Evolutionary conservation across 1,140 invertebrate genomes (phyloP), one percentile per base, ranked within the genome.

Genomic region (Harpegnathos saltator): DNA sequence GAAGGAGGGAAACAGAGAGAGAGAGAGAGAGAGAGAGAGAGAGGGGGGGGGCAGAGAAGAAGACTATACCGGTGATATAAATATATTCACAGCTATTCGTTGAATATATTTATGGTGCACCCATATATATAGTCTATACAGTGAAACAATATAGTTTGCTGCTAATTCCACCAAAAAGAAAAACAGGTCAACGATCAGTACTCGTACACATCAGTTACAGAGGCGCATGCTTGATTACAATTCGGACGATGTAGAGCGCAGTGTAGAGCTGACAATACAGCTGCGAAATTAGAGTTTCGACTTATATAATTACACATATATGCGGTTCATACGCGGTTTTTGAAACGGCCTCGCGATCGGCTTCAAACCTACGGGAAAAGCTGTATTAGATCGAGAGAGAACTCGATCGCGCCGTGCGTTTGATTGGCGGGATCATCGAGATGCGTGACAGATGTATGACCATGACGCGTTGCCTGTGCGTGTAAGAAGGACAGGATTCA

Each of bases 141-240:
- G 29, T 26, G 50, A 29, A 62, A 56, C 9, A 0, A 44, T 17
- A 58, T 68, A 80, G 29, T 19, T 38, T 59, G 52, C 38, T 80
- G 52, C 38, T 44, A 44, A 65, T 65, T 65, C 59, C 14, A 22
- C 22, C 69, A 56, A 80, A 26, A 80, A 26, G n/a, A 11, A 78
- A 48, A n/a, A 69, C 44, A 48, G 9, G 14, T 26, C 7, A 38
- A 71, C 65, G 19, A 80, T 58, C 11, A 52, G 69, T 69, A 75
- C 19, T 56, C 4, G 38, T 68, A 80, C 26, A 54, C 61, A 44
- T 84, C 19, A 80, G 24, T 72, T 81, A 80, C 74, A 84, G 44
- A 84, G 81, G 83, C 83, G 75, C 83, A 84, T 84, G 83, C 83
- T 84, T 63, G 65, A 54, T 72, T 66, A 56, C 59, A 81, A 84